Evolutionary conservation across 2,888 invertebrate genomes (phyloP), one percentile per base, ranked within the genome.

Genomic region (Leptura quadrifasciata): DNA sequence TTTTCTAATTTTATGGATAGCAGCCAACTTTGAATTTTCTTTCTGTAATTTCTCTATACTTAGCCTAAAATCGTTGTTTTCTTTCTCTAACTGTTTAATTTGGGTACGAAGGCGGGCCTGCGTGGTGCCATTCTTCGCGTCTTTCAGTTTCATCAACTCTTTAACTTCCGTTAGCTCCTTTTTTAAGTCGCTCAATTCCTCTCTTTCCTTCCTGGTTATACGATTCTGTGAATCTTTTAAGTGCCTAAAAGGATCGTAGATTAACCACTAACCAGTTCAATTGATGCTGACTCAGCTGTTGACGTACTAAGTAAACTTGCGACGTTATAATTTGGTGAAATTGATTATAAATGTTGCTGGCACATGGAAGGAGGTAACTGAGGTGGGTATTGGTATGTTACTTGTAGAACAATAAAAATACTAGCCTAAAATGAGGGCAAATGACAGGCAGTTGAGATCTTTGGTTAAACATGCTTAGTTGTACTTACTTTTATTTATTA

Each of bases 91-190:
- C 61, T 92, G 91, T 87, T 95, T 93, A 31, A 95, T 89, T 88
- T 95, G 95, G 80, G 94, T 94, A 20, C 95, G 91, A 10, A 95
- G 90, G 80, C 95, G 91, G 0, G 94, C 94, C 85, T 94, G 94
- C 0, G 92, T 92, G 0, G 94, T 92, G 5, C 94, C 93, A 85
- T 94, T 94, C 83, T 93, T 92, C 17, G 93, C 92, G 83, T 96
- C 95, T 88, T 94, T 95, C n/a, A 92, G 86, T 85, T 92, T 92
- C 18, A 94, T 89, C 80, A 95, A 93, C 78, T 93, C 93, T 86
- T 92, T 93, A 0, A 95, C 87, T 60, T 92, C 91, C 71, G 90
- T 91, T 47, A 95, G 88, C 88, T 95, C 93, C 74, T 93, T 92
- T 83, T 92, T 94, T 10, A 95, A 88, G 79, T 89, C 90, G 0